Base-by-base conservation (phyloP, 2,113 vertebrate genomes). In the Myrmophylax atrothorax region DNA sequence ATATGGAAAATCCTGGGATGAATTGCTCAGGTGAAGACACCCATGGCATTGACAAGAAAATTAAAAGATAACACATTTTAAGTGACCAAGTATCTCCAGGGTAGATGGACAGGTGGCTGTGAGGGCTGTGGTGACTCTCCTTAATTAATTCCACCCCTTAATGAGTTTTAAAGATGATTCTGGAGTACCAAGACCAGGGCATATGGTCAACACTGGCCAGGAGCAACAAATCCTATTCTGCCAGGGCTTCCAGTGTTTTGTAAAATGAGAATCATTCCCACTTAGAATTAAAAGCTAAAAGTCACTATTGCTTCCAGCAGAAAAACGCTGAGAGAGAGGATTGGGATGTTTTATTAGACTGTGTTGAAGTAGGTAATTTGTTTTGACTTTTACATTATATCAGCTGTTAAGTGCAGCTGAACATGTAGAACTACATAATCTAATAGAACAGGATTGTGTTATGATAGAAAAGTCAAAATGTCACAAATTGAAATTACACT, bases 391-490 rank as follows among this genome's bases (percentile, higher is more conserved):
- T 56, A 67, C 18, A 25, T 77, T 66, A 11, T 74, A 93, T 84
- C 50, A 80, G 15, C 72, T 92, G 91, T 33, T 82, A 67, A 75
- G 50, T 87, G 70, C 49, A 91, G 70, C 67, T 66, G 58, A 67
- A 85, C 62, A 79, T 47, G 55, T 66, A 87, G 75, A 93, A 50
- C 70, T 67, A 73, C 59, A 72, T 66, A 53, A 68, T 83, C 66
- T 66, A 91, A 87, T 38, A 91, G 75, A 90, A 67, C 29, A 87
- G 29, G 55, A 80, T 20, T 76, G 55, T 95, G 47, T 93, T 95
- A 52, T 96, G 93, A 94, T 93, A 66, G 44, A 17, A 72, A 93
- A 95, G 74, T 94, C 95, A 96, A 85, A 91, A 93, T 91, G 87
- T 77, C 95, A 84, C 67, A 90, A 91, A 93, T 79, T 72, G 20